A percentile compares a stretch with the other conserved stretches of the same genome.
Conservation (phyloP, 2,888 invertebrate species). For the Platycheirus albimanus region DNA sequence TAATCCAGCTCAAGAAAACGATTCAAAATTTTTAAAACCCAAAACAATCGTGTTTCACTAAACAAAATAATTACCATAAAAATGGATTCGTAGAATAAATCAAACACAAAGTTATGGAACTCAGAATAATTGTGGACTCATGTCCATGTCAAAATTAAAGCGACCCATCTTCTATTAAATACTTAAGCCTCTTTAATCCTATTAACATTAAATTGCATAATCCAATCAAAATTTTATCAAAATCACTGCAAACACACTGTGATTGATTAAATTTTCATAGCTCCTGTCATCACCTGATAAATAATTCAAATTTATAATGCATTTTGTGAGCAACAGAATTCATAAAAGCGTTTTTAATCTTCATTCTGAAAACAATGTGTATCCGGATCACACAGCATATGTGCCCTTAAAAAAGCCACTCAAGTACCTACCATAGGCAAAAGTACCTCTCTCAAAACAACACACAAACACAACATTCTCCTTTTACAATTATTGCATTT, state of each 20-base stretch:
- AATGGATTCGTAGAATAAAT: too few species aligned
- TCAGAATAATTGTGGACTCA: too few species aligned
- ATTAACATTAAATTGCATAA: too few species aligned
- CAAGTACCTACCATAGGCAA: background rate
- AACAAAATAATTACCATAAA: too few species aligned
- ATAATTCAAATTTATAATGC: constrained; percentile 20
- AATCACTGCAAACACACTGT: background rate
- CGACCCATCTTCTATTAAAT: too few species aligned
- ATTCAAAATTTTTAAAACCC: too few species aligned
- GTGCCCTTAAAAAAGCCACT: background rate
- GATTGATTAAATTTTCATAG: background rate
- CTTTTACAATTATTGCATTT: constrained; percentile 19
- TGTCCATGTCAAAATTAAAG: too few species aligned
- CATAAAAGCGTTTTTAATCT: background rate
- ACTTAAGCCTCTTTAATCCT: too few species aligned
- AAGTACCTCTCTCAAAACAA: background rate
- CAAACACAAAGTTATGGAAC: too few species aligned
- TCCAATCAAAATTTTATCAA: background rate
- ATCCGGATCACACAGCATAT: background rate
- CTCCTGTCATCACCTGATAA: constrained; percentile 2
- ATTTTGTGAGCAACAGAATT: background rate
- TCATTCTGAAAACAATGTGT: background rate
- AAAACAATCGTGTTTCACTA: too few species aligned
- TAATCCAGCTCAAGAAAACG: too few species aligned
- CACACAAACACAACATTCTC: background rate